These are phyloP conservation scores for Bellardia pandia DNA, from an alignment of 2,888 invertebrate species.

Conservation along the genomic window DNA sequence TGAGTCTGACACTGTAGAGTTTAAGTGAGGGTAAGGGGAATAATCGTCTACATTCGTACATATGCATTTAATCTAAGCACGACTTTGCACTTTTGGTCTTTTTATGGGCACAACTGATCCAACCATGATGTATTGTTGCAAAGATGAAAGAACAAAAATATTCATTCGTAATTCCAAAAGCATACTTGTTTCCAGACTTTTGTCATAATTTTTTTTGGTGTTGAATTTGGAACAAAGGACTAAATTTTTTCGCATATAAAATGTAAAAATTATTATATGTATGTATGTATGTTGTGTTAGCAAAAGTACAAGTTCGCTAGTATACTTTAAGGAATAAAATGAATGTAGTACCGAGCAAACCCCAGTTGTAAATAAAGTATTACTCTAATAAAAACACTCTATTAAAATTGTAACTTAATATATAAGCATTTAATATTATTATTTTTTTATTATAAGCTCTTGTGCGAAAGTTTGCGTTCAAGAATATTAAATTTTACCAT, in stretches of 20 bases:
- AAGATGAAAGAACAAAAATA: constrained; percentile 47
- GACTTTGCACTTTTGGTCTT: constrained; percentile 50
- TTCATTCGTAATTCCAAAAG: constrained; percentile 56
- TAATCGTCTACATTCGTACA: background rate
- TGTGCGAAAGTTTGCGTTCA: too few species aligned
- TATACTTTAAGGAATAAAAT: too few species aligned
- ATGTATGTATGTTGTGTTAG: background rate
- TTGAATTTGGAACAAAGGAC: constrained; percentile 25
- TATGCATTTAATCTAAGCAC: constrained; percentile 37
- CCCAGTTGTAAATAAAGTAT: too few species aligned
- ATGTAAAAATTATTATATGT: background rate
- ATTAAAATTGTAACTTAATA: too few species aligned
- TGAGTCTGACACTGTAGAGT: constrained; percentile 1
- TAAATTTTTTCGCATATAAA: background rate
- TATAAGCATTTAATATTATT: too few species aligned
- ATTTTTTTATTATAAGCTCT: too few species aligned
- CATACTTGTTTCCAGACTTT: constrained; percentile 22
- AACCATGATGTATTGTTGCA: constrained; percentile 60
- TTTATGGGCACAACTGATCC: constrained; percentile 38
- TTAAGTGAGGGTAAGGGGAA: background rate
- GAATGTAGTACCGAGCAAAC: too few species aligned
- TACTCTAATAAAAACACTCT: too few species aligned
- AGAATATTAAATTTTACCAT: too few species aligned
- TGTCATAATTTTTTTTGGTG: constrained; percentile 36
- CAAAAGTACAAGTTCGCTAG: background rate